A percentile compares a stretch with the other conserved stretches of the same genome.
Evolutionary conservation across 2,888 invertebrate species (phyloP).

Genomic region (Dexiosoma caninum): DNA sequence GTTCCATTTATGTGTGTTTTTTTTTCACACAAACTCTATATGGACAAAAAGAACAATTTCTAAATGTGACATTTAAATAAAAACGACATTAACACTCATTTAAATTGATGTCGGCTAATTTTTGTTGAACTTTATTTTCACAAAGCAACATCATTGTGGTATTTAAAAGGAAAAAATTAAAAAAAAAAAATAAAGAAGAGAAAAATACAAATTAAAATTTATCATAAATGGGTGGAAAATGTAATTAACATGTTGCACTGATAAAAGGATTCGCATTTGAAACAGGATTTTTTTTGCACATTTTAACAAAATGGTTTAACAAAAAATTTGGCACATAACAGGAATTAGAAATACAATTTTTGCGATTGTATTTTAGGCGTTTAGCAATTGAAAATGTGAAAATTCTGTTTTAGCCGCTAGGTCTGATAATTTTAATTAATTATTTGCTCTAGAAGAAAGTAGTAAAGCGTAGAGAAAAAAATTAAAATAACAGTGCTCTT

Average conservation of each 20-base stretch:
- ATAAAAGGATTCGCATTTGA: background rate
- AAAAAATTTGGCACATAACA: conserved; percentile 6
- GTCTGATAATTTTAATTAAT: too few species aligned
- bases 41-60: conserved; percentile 59
- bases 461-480: too few species aligned
- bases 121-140: conserved; percentile 49
- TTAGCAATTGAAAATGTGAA: too few species aligned
- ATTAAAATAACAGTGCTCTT: too few species aligned
- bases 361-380: background rate
- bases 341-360: background rate
- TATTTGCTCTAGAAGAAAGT: too few species aligned
- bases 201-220: conserved; percentile 37
- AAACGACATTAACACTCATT: conserved; percentile 64
- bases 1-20: background rate
- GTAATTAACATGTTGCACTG: conserved; percentile 37
- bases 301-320: background rate
- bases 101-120: conserved; percentile 58
- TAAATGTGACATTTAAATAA: conserved; percentile 61
- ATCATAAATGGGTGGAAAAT: conserved; percentile 55
- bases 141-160: conserved; percentile 32
- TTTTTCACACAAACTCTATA: conserved; percentile 32
- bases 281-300: background rate
- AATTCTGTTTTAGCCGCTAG: too few species aligned
- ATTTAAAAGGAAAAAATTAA: conserved; percentile 34
- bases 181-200: background rate